Conservation (phyloP, 2,797 vertebrate genomes). For the Zenarchopterus dispar region DNA sequence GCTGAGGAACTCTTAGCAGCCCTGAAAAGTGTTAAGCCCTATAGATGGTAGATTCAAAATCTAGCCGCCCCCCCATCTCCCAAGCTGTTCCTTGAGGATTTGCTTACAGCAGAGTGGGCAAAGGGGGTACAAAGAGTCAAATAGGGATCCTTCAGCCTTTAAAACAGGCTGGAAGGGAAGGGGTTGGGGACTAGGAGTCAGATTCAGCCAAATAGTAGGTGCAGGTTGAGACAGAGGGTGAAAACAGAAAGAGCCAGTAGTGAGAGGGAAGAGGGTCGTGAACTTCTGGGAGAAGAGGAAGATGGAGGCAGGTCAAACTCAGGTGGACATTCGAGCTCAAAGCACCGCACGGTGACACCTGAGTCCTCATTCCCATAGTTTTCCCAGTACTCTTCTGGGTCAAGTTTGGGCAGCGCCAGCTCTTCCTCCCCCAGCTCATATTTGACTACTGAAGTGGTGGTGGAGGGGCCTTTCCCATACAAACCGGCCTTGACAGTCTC, state of each 20-base stretch:
- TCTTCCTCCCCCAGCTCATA: constrained; percentile 90
- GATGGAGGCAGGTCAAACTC: constrained; percentile 79
- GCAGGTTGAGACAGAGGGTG: constrained; percentile 66
- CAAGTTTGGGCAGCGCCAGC: constrained; percentile 87
- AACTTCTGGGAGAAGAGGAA: constrained; percentile 65
- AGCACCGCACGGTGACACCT: constrained; percentile 82
- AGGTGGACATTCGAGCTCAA: constrained; percentile 84
- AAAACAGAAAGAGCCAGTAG: constrained; percentile 70
- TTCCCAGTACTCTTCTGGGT: constrained; percentile 88
- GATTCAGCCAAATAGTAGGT: constrained; percentile 80
- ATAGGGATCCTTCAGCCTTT: constrained; percentile 74
- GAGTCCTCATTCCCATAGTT: constrained; percentile 90
- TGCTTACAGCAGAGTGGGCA: constrained; percentile 70
- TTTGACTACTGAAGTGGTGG: constrained; percentile 86
- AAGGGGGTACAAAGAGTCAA: constrained; percentile 71
- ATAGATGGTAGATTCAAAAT: constrained; percentile 70
- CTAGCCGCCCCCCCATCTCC: constrained; percentile 74
- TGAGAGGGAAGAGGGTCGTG: constrained; percentile 61
- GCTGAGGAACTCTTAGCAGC: constrained; percentile 71
- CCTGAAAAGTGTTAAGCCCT: constrained; percentile 76
- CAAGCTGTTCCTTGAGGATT: constrained; percentile 65
- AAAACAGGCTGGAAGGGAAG: constrained; percentile 70
- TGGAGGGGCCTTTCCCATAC: constrained; percentile 80
- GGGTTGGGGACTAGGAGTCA: constrained; percentile 43
- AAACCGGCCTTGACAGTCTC: constrained; percentile 83